Evolutionary conservation across 2,113 vertebrate species (phyloP).

Genomic region (Hippocampus barbouri): DNA sequence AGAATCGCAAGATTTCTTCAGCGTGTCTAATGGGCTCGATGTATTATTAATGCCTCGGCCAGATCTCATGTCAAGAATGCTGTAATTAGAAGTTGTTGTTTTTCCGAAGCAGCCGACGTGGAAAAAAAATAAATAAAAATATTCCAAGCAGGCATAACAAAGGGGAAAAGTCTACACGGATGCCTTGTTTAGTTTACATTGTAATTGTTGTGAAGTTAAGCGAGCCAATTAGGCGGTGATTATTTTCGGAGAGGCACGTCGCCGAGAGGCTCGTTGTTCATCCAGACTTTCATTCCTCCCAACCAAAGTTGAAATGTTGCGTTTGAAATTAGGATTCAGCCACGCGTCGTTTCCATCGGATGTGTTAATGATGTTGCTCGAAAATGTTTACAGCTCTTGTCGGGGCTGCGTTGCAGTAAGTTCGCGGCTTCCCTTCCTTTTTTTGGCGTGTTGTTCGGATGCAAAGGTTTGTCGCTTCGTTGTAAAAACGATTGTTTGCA

Average conservation of each 20-base stretch:
- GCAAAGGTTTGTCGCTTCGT: constrained; percentile 31
- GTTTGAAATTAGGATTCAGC: constrained; percentile 53
- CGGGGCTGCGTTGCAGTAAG: constrained; percentile 37
- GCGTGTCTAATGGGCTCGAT: constrained; percentile 57
- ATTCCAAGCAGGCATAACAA: constrained; percentile 47
- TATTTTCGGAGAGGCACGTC: constrained; percentile 56
- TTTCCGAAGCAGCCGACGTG: constrained; percentile 44
- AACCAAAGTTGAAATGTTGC: constrained; percentile 50
- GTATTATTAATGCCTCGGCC: constrained; percentile 61
- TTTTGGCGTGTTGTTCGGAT: constrained; percentile 37
- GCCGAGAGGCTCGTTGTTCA: constrained; percentile 54
- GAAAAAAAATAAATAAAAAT: constrained; percentile 20
- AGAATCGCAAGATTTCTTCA: constrained; percentile 28
- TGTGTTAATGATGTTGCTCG: constrained; percentile 47
- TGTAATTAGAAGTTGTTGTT: constrained; percentile 66
- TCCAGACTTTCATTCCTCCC: constrained; percentile 29
- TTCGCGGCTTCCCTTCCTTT: constrained; percentile 42
- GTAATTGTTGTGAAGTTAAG: constrained; percentile 70
- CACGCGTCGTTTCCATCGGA: constrained; percentile 57
- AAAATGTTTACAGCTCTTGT: constrained; percentile 55
- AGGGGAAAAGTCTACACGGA: constrained; percentile 37
- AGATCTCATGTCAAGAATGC: constrained; percentile 37
- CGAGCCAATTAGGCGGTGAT: constrained; percentile 66
- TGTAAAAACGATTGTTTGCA: neutral
- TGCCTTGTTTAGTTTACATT: constrained; percentile 56